Base-by-base conservation (phyloP, 2,113 vertebrate genomes). In the Rhinolophus sinicus region DNA sequence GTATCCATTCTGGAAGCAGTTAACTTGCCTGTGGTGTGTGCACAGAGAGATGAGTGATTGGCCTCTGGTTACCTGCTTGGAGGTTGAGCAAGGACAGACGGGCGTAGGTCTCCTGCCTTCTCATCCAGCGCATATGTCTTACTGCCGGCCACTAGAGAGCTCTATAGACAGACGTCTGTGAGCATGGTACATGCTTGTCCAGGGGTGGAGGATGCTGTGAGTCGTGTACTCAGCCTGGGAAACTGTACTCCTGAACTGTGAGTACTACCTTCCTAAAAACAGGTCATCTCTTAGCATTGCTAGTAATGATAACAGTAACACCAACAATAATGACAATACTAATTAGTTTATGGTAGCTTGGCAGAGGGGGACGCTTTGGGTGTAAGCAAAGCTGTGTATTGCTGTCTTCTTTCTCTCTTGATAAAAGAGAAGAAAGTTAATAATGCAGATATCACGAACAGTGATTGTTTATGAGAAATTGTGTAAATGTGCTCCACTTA, bases 191-290 rank as follows among this genome's bases (percentile, higher is more conserved):
- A 26, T 4, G 10, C 69, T 3, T 18, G 35, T 18, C 21, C 81
- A 1, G 40, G 40, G 54, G 14, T 3, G n/a, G 1, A 10, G 35
- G 12, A 12, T 3, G 8, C 26, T 26, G 3, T 9, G 40, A 30
- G 15, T 8, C 60, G 35, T 18, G 65, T 1, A 8, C 33, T 58
- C 4, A 33, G 84, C 13, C 0, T 5, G 14, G 60, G 76, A 24
- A n/a, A 21, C 33, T 0, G 15, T 9, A 4, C 50, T 60, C 1
- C 15, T 22, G 26, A n/a, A 13, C 7, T 21, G 9, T 15, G 12
- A 22, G 30, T 44, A 33, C 54, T 0, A 2, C 4, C 26, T 47
- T 6, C 30, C 21, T 19, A 1, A 52, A 58, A 67, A 4, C 56
- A 62, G 82, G 44, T 10, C 35, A 0, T 9, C 14, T 40, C 60